Evolutionary conservation across 2,888 invertebrate genomes (phyloP).

Genomic region (Lutraria lutraria): DNA sequence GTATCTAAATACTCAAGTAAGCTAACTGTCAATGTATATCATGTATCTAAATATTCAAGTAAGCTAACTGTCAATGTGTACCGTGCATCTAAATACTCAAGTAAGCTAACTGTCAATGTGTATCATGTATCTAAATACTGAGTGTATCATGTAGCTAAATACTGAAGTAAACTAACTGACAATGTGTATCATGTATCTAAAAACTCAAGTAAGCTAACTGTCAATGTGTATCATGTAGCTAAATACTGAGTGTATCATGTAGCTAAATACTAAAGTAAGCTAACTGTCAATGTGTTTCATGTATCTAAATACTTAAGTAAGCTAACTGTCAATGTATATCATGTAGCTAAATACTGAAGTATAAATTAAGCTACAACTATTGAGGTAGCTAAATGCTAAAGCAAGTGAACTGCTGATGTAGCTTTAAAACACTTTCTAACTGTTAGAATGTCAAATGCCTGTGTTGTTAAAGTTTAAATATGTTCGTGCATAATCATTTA

Average conservation of each 20-base stretch:
- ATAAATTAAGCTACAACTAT: too few species aligned
- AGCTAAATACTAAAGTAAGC: not conserved
- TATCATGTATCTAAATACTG: not conserved
- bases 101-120: not conserved
- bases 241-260: not conserved
- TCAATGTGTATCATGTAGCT: not conserved
- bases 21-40: not conserved
- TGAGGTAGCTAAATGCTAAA: too few species aligned
- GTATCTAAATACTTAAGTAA: too few species aligned
- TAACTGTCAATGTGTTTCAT: not conserved
- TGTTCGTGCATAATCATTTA: too few species aligned
- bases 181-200: not conserved
- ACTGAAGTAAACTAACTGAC: not conserved
- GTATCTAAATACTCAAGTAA: not conserved
- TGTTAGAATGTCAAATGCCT: too few species aligned
- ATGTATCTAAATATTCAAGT: not conserved
- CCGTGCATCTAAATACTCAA: not conserved
- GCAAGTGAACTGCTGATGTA: too few species aligned
- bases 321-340: too few species aligned
- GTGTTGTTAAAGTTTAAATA: too few species aligned
- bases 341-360: too few species aligned
- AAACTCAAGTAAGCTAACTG: not conserved
- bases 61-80: not conserved
- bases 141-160: not conserved
- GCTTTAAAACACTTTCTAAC: too few species aligned